Conservation (phyloP, 2,113 vertebrate genomes). For the Podilymbus podiceps region DNA sequence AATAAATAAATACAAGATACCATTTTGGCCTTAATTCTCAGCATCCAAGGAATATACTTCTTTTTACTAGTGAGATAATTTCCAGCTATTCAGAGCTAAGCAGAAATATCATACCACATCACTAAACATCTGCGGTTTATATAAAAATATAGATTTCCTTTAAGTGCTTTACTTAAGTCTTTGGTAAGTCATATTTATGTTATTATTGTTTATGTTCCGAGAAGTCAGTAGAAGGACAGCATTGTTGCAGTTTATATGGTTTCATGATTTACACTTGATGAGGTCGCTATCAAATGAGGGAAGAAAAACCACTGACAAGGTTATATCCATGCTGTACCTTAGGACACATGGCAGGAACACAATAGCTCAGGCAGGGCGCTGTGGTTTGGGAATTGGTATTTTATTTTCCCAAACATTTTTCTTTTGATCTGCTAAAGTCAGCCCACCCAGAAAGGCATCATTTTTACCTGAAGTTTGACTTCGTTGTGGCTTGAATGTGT, state of each 20-base stretch:
- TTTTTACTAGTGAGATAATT: slow-evolving; percentile 30
- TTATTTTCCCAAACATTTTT: slow-evolving; percentile 19
- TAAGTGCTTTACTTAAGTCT: slow-evolving; percentile 71
- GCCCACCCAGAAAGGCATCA: background rate
- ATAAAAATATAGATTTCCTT: slow-evolving; percentile 78
- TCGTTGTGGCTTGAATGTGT: background rate
- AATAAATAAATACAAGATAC: background rate
- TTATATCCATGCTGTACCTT: background rate
- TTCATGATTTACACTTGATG: slow-evolving; percentile 72
- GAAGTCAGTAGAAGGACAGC: slow-evolving; percentile 57
- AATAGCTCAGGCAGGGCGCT: background rate
- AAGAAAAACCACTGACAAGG: slow-evolving; percentile 3
- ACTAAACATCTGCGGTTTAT: slow-evolving; percentile 72
- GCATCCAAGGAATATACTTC: background rate
- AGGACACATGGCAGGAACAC: background rate
- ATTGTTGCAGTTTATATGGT: slow-evolving; percentile 58
- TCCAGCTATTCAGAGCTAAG: slow-evolving; percentile 50
- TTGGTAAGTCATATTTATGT: slow-evolving; percentile 62
- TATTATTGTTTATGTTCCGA: slow-evolving; percentile 76
- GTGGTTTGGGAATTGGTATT: slow-evolving; percentile 11
- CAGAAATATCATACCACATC: slow-evolving; percentile 40
- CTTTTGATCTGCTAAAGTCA: background rate
- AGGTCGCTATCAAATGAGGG: slow-evolving; percentile 23
- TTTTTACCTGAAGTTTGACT: background rate
- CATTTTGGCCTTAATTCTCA: background rate